phyloP scores from a whole-genome alignment of 2,888 invertebrate genomes.

The Nebria brevicollis region DNA sequence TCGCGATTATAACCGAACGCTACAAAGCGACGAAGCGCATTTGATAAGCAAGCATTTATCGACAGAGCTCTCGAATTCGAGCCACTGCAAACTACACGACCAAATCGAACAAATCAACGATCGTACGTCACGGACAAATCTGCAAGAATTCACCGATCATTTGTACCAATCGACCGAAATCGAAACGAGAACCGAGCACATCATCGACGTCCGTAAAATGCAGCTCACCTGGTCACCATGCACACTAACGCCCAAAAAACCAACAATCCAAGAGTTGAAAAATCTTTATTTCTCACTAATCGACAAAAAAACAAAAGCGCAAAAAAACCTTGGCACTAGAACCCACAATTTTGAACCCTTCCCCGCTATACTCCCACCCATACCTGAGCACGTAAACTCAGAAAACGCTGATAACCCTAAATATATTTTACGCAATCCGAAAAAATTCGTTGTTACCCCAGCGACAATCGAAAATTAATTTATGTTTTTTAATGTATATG shows the following conservation, averaged over 20 bases:
- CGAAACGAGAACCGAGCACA: constrained; percentile 48
- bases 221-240: constrained; percentile 57
- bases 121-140: constrained; percentile 13
- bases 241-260: constrained; percentile 49
- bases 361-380: not conserved
- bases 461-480: constrained; percentile 24
- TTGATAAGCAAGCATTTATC: constrained; percentile 56
- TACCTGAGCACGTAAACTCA: constrained; percentile 16
- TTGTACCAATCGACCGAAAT: constrained; percentile 54
- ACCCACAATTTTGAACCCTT: not conserved
- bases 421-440: not conserved
- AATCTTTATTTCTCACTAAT: constrained; percentile 50
- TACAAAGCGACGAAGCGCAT: constrained; percentile 56
- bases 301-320: constrained; percentile 46
- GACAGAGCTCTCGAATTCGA: constrained; percentile 57
- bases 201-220: constrained; percentile 49
- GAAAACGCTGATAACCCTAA: not conserved
- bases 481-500: not conserved
- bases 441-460: constrained; percentile 40
- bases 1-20: constrained; percentile 67
- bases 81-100: constrained; percentile 6
- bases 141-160: constrained; percentile 45
- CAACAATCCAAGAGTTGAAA: constrained; percentile 52
- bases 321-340: constrained; percentile 28
- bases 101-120: constrained; percentile 27